Evolutionary conservation across 2,888 invertebrate genomes (phyloP).

Genomic region (Brachypterus glaber): DNA sequence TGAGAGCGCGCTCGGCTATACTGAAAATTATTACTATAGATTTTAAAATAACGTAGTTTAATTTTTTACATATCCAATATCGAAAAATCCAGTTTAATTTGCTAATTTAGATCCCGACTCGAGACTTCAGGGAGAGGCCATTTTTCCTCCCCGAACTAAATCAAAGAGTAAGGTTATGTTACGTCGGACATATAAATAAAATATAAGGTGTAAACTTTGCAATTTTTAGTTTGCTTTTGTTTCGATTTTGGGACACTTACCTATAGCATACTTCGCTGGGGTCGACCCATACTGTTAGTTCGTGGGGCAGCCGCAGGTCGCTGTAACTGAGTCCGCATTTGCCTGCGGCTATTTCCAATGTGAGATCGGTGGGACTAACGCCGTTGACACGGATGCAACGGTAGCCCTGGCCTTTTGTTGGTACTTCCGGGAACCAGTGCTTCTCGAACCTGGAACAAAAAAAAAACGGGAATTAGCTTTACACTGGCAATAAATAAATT

Average conservation of each 20-base stretch:
- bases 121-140: no score
- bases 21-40: no score
- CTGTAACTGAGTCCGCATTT: slow-evolving; percentile 53
- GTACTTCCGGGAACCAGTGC: slow-evolving; percentile 67
- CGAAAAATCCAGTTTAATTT: not conserved
- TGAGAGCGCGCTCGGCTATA: no score
- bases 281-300: slow-evolving; percentile 70
- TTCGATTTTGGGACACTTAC: slow-evolving; percentile 25
- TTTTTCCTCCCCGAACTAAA: no score
- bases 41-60: no score
- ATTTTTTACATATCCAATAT: not conserved
- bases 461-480: no score
- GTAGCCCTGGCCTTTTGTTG: slow-evolving; percentile 62
- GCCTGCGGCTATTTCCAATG: slow-evolving; percentile 54
- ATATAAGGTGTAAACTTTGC: no score
- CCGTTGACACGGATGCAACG: slow-evolving; percentile 62
- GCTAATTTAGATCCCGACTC: no score
- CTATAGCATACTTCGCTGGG: slow-evolving; percentile 56
- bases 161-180: no score
- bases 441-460: slow-evolving; percentile 42
- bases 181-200: no score
- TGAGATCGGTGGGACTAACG: slow-evolving; percentile 54
- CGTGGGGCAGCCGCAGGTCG: slow-evolving; percentile 54
- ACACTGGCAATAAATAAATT: no score
- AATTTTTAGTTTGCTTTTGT: no score